Conservation (phyloP, 2,797 vertebrate species). For the Enteromius unitaeniatus region DNA sequence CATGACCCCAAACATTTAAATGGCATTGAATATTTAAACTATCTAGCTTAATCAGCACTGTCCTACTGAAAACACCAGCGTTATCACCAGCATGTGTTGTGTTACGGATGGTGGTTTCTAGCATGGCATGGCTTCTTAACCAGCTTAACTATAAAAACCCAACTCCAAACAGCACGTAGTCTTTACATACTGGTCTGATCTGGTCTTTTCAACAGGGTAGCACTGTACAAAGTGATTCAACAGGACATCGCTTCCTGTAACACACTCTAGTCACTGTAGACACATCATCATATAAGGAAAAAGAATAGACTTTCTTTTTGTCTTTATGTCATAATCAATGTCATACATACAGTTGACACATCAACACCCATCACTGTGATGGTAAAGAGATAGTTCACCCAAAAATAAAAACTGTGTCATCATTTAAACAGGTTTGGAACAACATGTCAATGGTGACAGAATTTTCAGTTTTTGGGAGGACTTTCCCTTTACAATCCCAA, state of each 20-base stretch:
- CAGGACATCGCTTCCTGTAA: constrained; percentile 23
- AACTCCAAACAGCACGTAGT: background rate
- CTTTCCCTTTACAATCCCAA: background rate
- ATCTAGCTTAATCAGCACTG: constrained; percentile 4
- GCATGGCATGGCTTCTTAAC: constrained; percentile 4
- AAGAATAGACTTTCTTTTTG: background rate
- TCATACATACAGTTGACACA: constrained; percentile 20
- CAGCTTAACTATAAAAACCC: constrained; percentile 14
- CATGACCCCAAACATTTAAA: background rate
- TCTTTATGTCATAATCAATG: constrained; percentile 5
- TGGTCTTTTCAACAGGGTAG: constrained; percentile 38
- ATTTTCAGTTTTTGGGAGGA: background rate
- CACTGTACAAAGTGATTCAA: constrained; percentile 3
- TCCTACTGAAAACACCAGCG: constrained; percentile 31
- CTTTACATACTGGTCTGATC: background rate
- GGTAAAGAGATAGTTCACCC: background rate
- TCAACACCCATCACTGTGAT: background rate
- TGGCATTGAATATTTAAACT: background rate
- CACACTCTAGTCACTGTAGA: background rate
- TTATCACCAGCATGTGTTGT: background rate
- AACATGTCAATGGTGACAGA: background rate
- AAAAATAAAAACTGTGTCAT: background rate
- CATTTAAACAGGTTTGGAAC: background rate
- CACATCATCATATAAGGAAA: constrained; percentile 17
- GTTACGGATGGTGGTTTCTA: background rate